Percentiles rank a stretch among this genome's conserved stretches.
Conservation (phyloP, 2,113 vertebrate species). For the Burhinus bistriatus region DNA sequence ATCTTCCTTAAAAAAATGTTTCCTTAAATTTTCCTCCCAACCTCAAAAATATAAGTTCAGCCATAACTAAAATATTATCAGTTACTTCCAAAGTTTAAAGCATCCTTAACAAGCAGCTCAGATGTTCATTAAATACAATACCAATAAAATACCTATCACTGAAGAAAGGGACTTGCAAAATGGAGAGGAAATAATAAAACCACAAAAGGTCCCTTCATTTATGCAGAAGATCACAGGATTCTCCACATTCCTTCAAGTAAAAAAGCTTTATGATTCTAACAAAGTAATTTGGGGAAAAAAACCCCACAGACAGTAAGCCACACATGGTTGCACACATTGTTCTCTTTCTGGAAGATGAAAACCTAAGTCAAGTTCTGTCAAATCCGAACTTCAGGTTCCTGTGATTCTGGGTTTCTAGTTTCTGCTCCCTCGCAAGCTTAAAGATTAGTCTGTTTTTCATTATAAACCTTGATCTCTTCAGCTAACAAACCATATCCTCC, state of each 20-base stretch:
- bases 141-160: not conserved
- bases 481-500: not conserved
- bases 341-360: not conserved
- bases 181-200: not conserved
- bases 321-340: not conserved
- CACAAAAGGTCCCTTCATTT: not conserved
- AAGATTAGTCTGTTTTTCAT: not conserved
- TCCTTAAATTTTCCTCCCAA: not conserved
- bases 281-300: not conserved
- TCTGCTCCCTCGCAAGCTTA: not conserved
- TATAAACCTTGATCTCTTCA: not conserved
- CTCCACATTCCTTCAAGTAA: not conserved
- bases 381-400: not conserved
- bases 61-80: not conserved
- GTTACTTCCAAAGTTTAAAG: not conserved
- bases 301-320: rapidly evolving
- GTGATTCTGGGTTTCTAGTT: not conserved
- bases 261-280: not conserved
- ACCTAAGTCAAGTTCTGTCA: not conserved
- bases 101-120: not conserved
- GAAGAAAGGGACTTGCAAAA: not conserved
- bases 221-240: not conserved
- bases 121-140: not conserved
- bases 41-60: not conserved
- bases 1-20: not conserved